Evolutionary conservation across 2,113 vertebrate genomes (phyloP).

Genomic region (Charadrius vociferus): DNA sequence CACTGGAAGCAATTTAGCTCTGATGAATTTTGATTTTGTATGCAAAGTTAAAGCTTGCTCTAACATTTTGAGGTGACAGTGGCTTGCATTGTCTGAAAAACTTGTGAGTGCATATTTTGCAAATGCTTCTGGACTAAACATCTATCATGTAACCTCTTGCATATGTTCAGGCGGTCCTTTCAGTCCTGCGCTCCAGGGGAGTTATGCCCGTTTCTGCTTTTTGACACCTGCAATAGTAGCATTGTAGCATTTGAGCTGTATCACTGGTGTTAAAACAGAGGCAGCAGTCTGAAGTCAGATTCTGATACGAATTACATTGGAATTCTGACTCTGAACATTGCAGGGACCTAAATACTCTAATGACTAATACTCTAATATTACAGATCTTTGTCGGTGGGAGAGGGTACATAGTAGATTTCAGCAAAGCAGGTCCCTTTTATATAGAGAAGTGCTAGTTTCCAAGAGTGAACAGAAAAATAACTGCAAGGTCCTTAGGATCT

Average conservation of each 20-base stretch:
- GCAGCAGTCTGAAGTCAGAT: background rate
- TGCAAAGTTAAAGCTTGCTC: background rate
- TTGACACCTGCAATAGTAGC: accelerated
- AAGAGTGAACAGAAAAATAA: conserved; percentile 2
- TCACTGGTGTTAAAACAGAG: background rate
- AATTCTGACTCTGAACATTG: background rate
- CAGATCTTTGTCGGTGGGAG: background rate
- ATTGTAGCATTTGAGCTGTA: background rate
- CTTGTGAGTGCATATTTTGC: background rate
- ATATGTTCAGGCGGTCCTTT: background rate
- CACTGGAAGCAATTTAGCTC: background rate
- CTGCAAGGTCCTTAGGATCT: background rate
- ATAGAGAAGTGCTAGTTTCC: background rate
- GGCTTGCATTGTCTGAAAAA: background rate
- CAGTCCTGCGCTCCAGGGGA: background rate
- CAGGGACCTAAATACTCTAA: background rate
- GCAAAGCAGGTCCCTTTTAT: background rate
- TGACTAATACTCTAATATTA: accelerated
- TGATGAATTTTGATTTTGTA: background rate
- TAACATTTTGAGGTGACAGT: accelerated
- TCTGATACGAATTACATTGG: background rate
- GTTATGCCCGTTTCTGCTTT: background rate
- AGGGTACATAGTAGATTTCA: accelerated
- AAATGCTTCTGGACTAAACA: background rate
- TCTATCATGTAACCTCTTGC: accelerated